Percentiles rank a stretch among this genome's conserved stretches.
These are phyloP conservation scores for Caenorhabditis becei DNA, from an alignment of 2,888 invertebrate species.

Conservation along the genomic window DNA sequence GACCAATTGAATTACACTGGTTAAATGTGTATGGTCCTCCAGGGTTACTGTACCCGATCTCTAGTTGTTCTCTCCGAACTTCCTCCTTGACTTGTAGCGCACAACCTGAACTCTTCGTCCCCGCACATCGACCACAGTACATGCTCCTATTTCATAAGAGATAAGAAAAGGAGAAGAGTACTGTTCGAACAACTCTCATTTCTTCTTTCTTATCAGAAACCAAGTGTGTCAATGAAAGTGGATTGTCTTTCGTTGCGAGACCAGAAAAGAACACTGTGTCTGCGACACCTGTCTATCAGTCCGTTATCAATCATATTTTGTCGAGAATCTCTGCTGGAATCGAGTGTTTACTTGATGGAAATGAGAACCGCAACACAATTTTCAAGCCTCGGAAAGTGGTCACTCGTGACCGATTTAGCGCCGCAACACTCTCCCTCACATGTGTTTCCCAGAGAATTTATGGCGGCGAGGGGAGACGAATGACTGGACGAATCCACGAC, in stretches of 20 bases:
- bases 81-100: neutral
- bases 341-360: conserved; percentile 10
- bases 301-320: neutral
- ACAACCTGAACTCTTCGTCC: neutral
- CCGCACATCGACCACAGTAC: neutral
- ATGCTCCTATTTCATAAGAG: neutral
- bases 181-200: neutral
- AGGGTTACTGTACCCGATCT: neutral
- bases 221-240: conserved; percentile 12
- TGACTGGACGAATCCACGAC: conserved; percentile 9
- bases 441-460: conserved; percentile 8
- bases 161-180: neutral
- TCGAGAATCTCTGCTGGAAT: neutral
- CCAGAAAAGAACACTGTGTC: neutral
- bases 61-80: neutral
- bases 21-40: neutral
- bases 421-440: conserved; percentile 26
- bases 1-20: conserved; percentile 4
- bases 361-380: conserved; percentile 32
- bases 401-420: conserved; percentile 36
- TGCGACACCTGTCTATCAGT: neutral
- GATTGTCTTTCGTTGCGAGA: conserved; percentile 14
- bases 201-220: neutral
- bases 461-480: neutral
- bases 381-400: conserved; percentile 30